phyloP scores from a whole-genome alignment of 2,888 invertebrate genomes.

The Caenorhabditis sp. region DNA sequence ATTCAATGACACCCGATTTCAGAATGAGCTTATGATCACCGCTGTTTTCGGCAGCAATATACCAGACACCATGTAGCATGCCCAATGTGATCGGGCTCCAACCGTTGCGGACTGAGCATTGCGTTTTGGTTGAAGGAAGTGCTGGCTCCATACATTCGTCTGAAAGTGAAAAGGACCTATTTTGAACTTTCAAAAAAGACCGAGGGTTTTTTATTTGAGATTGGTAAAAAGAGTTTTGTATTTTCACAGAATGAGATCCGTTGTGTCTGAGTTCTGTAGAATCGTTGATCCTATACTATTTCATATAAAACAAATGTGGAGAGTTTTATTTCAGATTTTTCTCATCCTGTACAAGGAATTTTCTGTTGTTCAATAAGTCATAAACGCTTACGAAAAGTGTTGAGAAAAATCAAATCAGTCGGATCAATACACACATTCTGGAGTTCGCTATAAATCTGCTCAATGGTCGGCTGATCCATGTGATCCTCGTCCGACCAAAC shows the following conservation, averaged over 20 bases:
- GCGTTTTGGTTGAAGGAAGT: slow-evolving; percentile 17
- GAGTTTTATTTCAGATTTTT: too few relatives aligned
- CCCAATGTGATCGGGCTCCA: slow-evolving; percentile 45
- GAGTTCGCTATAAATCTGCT: slow-evolving; percentile 51
- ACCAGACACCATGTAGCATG: slow-evolving; percentile 53
- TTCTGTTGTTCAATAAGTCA: too few relatives aligned
- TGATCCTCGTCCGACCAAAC: slow-evolving; percentile 63
- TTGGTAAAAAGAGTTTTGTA: too few relatives aligned
- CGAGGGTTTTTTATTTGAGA: background rate
- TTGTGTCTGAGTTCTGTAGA: too few relatives aligned
- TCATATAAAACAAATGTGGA: too few relatives aligned
- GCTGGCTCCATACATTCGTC: slow-evolving; percentile 47
- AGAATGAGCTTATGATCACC: slow-evolving; percentile 55
- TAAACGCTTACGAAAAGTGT: slow-evolving; percentile 55
- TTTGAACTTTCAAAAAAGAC: background rate
- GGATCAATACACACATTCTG: slow-evolving; percentile 60
- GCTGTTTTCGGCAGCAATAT: slow-evolving; percentile 54
- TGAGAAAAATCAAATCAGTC: slow-evolving; percentile 57
- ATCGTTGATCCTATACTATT: too few relatives aligned
- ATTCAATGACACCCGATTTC: slow-evolving; percentile 50
- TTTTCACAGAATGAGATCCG: too few relatives aligned
- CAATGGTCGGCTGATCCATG: slow-evolving; percentile 61
- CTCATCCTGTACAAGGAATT: too few relatives aligned
- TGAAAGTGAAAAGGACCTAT: too few relatives aligned
- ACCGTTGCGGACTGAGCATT: slow-evolving; percentile 28